Evolutionary conservation across 2,888 invertebrate species (phyloP), one percentile per base, ranked within the genome.

Genomic region (Phoronis australis): DNA sequence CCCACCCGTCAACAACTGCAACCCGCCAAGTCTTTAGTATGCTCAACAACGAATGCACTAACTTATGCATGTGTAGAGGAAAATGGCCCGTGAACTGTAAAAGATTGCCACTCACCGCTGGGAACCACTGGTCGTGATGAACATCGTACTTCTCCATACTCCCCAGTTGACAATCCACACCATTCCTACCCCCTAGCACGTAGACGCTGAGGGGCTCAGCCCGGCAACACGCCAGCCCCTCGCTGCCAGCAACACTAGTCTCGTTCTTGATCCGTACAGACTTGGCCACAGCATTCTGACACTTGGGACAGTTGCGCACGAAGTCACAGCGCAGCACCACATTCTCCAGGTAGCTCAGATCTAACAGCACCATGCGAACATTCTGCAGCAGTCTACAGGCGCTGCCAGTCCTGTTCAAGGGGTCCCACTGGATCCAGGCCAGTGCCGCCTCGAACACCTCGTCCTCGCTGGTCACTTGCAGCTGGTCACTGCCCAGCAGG

Each of bases 101-200:
- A n/a, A n/a, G n/a, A n/a, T n/a, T n/a, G n/a, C n/a, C n/a, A n/a
- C n/a, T 57, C 56, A 73, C 73, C 68, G 69, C 66, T 6, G 62
- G 57, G 39, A 65, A 61, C 73, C 73, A 73, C 51, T 67, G 64
- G 52, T 71, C 71, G n/a, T 60, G 54, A 21, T 70, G 55, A 45
- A 71, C 68, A 48, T 73, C 73, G 48, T 69, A 73, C 55, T 66
- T 54, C 52, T 73, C 72, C 59, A 69, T 65, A 52, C 67, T 70
- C 43, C 64, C 66, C n/a, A 73, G 56, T 56, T 73, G 73, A 48
- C 71, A 71, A 47, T 68, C 67, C 5, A 63, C 60, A 46, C 68
- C 66, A 48, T 72, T 73, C 24, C 73, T 48, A 0, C 73, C 73
- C 6, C 73, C 73, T 9, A 73, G 63, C n/a, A 71, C 73, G 58